Evolutionary conservation across 1,140 invertebrate genomes (phyloP), one percentile per base, ranked within the genome.

Genomic region (Drosophila navojoa): DNA sequence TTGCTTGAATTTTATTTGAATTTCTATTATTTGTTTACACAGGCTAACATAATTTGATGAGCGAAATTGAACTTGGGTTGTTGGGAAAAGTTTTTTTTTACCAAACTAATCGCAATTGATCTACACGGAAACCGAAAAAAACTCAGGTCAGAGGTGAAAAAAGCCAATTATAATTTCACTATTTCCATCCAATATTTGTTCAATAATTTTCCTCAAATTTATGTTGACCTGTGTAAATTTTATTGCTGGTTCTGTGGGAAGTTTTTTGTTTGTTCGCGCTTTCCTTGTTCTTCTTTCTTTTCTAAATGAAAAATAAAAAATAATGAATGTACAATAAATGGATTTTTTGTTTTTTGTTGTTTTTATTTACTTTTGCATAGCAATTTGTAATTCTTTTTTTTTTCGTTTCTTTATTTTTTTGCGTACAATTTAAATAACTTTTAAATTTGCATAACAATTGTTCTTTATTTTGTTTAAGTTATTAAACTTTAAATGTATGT

Each of bases 371-470:
- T 1, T 35, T 35, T 75, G 84, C 84, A 87, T 77, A 79, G 82
- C 82, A 87, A 87, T 87, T 67, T 52, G 79, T 77, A 82, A 82
- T 76, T 70, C 45, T 25, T n/a, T 71, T 57, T 27, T 70, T 63
- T 25, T 58, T 58, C 42, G 13, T 38, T 44, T 60, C 44, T 50
- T 74, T 59, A n/a, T 19, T 74, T 42, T 54, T 62, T 75, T 47
- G 70, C 77, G 70, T 78, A 79, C 73, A 76, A 79, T 86, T 78
- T 81, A 66, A 76, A 74, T 89, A 87, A 89, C 79, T 67, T 72
- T 82, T 79, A 71, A 71, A 75, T 89, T 79, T 75, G 67, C 74
- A 84, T 89, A 87, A 89, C 84, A 87, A 79, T 84, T 79, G 32
- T 74, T 71, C 63, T 42, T 79, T 67, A 60, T 69, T 44, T 53